phyloP scores from a whole-genome alignment of 2,113 vertebrate genomes.

The Takifugu flavidus region DNA sequence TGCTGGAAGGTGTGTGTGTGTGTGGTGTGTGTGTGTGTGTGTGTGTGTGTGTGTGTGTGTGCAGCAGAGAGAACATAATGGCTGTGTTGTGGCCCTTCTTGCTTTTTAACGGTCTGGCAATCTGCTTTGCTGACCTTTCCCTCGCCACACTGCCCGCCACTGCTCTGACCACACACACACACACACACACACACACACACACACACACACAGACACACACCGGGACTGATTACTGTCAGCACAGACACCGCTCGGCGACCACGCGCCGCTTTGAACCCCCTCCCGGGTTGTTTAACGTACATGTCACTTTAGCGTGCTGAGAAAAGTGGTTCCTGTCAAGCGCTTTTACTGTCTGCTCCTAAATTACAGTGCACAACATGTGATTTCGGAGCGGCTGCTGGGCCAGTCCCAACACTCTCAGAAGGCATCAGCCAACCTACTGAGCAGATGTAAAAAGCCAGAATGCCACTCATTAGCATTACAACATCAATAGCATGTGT shows the following conservation, averaged over 20 bases:
- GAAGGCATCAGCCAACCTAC: neutral
- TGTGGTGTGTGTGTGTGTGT: neutral
- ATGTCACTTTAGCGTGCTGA: slow-evolving; percentile 16
- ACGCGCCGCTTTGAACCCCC: neutral
- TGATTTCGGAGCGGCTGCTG: slow-evolving; percentile 1
- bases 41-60: neutral
- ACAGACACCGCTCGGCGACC: slow-evolving; percentile 6
- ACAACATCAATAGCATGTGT: too few species aligned
- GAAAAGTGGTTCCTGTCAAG: slow-evolving; percentile 9
- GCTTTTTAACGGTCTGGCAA: slow-evolving; percentile 58
- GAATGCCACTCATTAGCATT: too few species aligned
- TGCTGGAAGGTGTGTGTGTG: too few species aligned
- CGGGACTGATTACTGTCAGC: slow-evolving; percentile 14
- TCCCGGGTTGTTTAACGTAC: slow-evolving; percentile 15
- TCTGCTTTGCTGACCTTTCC: slow-evolving; percentile 48
- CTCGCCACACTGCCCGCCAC: slow-evolving; percentile 12
- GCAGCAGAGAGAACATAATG: neutral
- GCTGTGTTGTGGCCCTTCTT: slow-evolving; percentile 11
- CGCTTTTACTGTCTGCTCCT: slow-evolving; percentile 25
- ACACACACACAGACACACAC: slow-evolving; percentile 1
- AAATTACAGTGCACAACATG: slow-evolving; percentile 42
- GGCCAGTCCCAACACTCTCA: neutral
- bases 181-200: slow-evolving; percentile 6
- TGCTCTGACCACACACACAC: slow-evolving; percentile 9
- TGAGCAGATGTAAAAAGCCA: neutral